Conservation (phyloP, 2,888 invertebrate species). For the Latrodectus elegans region DNA sequence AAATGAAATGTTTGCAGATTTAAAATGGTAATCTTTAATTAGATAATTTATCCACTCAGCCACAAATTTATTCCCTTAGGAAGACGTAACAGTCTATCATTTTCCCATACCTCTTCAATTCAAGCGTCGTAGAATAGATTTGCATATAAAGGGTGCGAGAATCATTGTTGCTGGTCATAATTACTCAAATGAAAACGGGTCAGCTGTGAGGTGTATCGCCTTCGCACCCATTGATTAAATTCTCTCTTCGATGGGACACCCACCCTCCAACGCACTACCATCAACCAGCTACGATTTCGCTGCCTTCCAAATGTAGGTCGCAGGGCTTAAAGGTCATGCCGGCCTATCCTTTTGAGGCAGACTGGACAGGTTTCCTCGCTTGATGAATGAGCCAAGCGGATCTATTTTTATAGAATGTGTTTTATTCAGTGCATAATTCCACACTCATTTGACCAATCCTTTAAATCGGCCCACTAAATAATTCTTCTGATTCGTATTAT, state of each 20-base stretch:
- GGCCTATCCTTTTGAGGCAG: constrained; percentile 37
- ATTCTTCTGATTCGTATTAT: too few relatives aligned
- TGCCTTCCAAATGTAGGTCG: constrained; percentile 39
- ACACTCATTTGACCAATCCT: background rate
- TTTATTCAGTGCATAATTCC: constrained; percentile 1
- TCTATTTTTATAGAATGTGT: constrained; percentile 9
- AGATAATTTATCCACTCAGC: too few relatives aligned
- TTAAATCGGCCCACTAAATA: background rate
- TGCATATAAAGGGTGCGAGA: constrained; percentile 26
- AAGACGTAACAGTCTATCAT: too few relatives aligned
- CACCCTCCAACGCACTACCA: background rate
- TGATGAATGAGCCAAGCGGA: constrained; percentile 24
- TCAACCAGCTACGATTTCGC: background rate
- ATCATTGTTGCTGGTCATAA: constrained; percentile 22
- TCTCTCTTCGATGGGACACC: constrained; percentile 17
- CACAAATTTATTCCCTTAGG: too few relatives aligned
- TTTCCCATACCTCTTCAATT: background rate
- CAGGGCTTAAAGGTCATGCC: constrained; percentile 35
- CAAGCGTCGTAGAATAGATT: constrained; percentile 1
- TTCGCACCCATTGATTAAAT: constrained; percentile 33
- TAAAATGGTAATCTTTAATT: too few relatives aligned
- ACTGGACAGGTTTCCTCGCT: constrained; percentile 12
- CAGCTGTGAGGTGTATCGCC: constrained; percentile 46
- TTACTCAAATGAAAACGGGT: constrained; percentile 34
- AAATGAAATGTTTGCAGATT: too few relatives aligned